Evolutionary conservation across 2,888 invertebrate genomes (phyloP).

Genomic region (Tridacna crocea): DNA sequence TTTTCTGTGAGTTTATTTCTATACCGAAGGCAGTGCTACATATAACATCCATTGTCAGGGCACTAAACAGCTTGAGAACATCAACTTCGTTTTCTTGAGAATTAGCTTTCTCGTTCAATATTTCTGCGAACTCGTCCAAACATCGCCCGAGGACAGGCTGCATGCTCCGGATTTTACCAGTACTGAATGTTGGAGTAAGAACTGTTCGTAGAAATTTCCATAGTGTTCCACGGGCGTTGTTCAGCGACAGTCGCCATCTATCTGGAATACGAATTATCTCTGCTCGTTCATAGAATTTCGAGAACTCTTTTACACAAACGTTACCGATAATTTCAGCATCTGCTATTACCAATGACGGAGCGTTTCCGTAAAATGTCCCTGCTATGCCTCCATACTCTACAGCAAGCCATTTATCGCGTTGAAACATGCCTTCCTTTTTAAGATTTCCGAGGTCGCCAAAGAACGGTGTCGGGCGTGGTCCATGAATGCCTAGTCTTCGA

Average conservation of each 20-base stretch:
- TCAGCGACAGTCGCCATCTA: slow-evolving; percentile 37
- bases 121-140: slow-evolving; percentile 44
- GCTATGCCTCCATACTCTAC: slow-evolving; percentile 55
- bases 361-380: slow-evolving; percentile 56
- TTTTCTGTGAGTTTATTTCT: slow-evolving; percentile 61
- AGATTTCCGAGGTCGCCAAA: slow-evolving; percentile 46
- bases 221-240: slow-evolving; percentile 43
- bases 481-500: slow-evolving; percentile 40
- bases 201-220: slow-evolving; percentile 60
- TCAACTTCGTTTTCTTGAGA: slow-evolving; percentile 42
- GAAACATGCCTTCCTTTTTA: slow-evolving; percentile 40
- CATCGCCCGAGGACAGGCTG: slow-evolving; percentile 43
- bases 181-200: slow-evolving; percentile 54
- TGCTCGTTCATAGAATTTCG: slow-evolving; percentile 60
- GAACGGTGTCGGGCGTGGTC: slow-evolving; percentile 42
- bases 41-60: slow-evolving; percentile 64
- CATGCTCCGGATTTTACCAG: slow-evolving; percentile 55
- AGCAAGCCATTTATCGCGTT: slow-evolving; percentile 47
- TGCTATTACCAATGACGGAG: slow-evolving; percentile 50
- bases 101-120: slow-evolving; percentile 25
- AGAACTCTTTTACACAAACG: slow-evolving; percentile 63
- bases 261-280: slow-evolving; percentile 22
- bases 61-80: slow-evolving; percentile 39
- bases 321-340: slow-evolving; percentile 67
- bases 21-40: slow-evolving; percentile 63